These are phyloP conservation scores for Ormyrus thymus DNA, from an alignment of 2,888 invertebrate species.

Conservation along the genomic window DNA sequence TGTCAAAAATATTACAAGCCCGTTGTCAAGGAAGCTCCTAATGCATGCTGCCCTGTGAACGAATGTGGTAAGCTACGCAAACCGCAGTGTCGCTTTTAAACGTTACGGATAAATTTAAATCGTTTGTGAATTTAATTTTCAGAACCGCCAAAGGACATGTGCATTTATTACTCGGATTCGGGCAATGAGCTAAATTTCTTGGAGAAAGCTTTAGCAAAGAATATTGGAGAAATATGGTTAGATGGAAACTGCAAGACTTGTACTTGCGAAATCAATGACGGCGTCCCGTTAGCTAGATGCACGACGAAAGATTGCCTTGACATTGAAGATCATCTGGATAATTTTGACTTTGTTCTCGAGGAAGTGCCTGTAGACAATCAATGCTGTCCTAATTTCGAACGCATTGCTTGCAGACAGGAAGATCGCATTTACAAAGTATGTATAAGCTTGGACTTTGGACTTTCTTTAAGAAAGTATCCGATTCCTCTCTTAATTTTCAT, in stretches of 20 bases:
- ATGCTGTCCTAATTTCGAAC: conserved; percentile 80
- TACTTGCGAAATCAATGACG: conserved; percentile 76
- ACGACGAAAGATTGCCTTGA: conserved; percentile 76
- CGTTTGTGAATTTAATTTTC: conserved; percentile 45
- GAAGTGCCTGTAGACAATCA: conserved; percentile 77
- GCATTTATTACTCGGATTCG: conserved; percentile 79
- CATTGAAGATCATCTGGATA: conserved; percentile 73
- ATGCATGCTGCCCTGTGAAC: conserved; percentile 82
- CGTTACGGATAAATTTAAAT: background rate
- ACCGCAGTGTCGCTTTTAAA: background rate
- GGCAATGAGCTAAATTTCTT: conserved; percentile 69
- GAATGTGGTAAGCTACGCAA: conserved; percentile 78
- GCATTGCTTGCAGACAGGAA: conserved; percentile 78
- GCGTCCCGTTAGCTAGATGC: conserved; percentile 75
- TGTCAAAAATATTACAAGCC: conserved; percentile 80
- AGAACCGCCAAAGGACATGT: conserved; percentile 81
- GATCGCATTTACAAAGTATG: conserved; percentile 65
- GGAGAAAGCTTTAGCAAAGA: conserved; percentile 51
- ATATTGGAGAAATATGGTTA: conserved; percentile 79
- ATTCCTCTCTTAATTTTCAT: too few relatives aligned
- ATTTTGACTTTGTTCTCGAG: conserved; percentile 78
- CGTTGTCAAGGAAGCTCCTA: conserved; percentile 53
- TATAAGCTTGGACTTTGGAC: background rate
- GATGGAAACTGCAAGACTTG: conserved; percentile 85
- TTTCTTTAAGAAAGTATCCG: too few relatives aligned